Conservation (phyloP, 2,797 vertebrate genomes). For the Neosalanx taihuensis region DNA sequence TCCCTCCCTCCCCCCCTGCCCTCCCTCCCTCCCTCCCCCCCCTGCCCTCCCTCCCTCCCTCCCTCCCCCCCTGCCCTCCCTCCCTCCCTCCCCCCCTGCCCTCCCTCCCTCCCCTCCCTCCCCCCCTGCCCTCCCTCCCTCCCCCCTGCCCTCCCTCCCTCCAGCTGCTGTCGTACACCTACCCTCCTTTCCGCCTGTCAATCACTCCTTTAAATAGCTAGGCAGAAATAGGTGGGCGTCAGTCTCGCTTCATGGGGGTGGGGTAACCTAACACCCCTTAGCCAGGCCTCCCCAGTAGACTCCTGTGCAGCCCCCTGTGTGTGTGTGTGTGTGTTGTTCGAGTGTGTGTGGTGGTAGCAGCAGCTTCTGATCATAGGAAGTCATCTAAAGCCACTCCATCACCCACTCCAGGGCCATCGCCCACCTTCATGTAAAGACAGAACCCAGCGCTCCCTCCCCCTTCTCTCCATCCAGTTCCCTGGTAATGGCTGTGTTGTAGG, state of each 20-base stretch:
- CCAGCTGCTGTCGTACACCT: constrained; percentile 7
- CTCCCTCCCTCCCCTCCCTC: too few relatives aligned
- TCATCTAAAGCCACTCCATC: background rate
- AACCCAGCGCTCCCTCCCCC: background rate
- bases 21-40: constrained; percentile 9
- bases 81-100: background rate
- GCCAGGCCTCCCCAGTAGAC: background rate
- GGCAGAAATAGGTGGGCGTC: constrained; percentile 74
- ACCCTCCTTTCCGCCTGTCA: constrained; percentile 49
- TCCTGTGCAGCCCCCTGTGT: constrained; percentile 5
- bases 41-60: background rate
- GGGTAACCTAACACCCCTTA: constrained; percentile 58
- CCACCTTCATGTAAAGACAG: background rate
- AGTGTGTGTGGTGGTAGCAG: constrained; percentile 10
- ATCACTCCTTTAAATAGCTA: constrained; percentile 71
- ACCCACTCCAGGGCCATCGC: background rate
- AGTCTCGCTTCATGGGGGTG: constrained; percentile 44
- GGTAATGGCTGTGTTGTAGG: constrained; percentile 1
- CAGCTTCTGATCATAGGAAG: background rate
- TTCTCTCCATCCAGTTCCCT: background rate
- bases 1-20: too few relatives aligned
- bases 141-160: constrained; percentile 22
- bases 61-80: background rate
- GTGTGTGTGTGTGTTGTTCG: constrained; percentile 19
- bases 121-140: background rate